A percentile compares a stretch with the other conserved stretches of the same genome.
phyloP scores from a whole-genome alignment of 2,113 vertebrate genomes.

The Ailuropoda melanoleuca region DNA sequence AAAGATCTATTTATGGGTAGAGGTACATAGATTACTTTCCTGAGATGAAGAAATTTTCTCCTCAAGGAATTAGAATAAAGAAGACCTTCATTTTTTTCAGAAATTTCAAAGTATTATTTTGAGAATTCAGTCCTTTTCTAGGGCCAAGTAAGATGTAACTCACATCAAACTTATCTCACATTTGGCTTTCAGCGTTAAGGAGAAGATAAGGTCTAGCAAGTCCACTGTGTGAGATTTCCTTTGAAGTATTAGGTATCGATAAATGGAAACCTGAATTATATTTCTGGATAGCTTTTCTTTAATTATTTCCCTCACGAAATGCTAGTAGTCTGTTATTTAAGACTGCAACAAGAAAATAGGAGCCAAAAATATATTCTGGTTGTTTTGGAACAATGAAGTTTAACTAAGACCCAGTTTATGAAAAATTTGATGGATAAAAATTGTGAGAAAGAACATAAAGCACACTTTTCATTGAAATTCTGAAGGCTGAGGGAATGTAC shows the following conservation, averaged over 20 bases:
- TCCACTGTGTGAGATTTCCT: neutral
- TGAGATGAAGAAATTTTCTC: neutral
- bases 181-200: neutral
- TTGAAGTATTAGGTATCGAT: neutral
- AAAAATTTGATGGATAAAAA: neutral
- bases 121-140: neutral
- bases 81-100: neutral
- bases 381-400: neutral
- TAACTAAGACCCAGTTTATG: neutral
- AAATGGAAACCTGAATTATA: neutral
- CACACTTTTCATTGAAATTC: neutral
- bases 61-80: neutral
- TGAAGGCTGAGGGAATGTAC: neutral
- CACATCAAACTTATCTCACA: neutral
- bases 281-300: neutral
- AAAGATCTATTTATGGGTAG: neutral
- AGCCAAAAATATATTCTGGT: neutral
- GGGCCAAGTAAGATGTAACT: neutral
- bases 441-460: neutral
- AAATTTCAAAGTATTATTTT: neutral
- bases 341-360: neutral
- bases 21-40: neutral
- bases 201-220: neutral
- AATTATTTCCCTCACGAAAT: neutral
- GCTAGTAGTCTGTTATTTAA: neutral